Percentiles rank a stretch among this genome's conserved stretches.
Conservation (phyloP, 92 coral and sea anemone species). For the Epizoanthus illoricatus region DNA sequence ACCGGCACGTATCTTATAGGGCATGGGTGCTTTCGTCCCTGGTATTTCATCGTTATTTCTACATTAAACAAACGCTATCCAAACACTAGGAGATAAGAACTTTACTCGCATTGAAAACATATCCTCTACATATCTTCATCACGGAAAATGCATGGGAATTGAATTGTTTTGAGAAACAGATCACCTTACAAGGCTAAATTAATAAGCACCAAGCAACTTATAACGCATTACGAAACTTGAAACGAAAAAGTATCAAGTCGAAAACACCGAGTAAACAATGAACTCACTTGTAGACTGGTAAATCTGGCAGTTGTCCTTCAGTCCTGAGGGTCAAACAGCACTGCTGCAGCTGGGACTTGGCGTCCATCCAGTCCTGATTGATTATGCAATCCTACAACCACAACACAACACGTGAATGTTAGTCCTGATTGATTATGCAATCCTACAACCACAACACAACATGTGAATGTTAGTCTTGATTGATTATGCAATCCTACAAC, state of each 20-base stretch:
- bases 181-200: neutral
- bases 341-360: conserved; percentile 96
- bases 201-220: neutral
- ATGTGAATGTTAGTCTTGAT: too few species aligned
- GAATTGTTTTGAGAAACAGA: neutral
- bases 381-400: conserved; percentile 73
- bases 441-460: neutral
- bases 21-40: too few species aligned
- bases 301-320: conserved; percentile 67
- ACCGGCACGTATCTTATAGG: too few species aligned
- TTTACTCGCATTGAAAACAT: too few species aligned
- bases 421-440: too few species aligned
- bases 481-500: too few species aligned
- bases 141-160: too few species aligned
- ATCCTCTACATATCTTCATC: too few species aligned
- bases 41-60: too few species aligned
- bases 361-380: conserved; percentile 98
- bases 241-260: neutral
- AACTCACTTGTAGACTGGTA: conserved; percentile 90
- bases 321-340: conserved; percentile 75
- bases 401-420: neutral
- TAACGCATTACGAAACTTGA: neutral
- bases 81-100: too few species aligned
- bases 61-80: too few species aligned
- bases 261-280: neutral